Base-by-base conservation (phyloP, 2,888 invertebrate genomes). In the Synergus umbraculus region DNA sequence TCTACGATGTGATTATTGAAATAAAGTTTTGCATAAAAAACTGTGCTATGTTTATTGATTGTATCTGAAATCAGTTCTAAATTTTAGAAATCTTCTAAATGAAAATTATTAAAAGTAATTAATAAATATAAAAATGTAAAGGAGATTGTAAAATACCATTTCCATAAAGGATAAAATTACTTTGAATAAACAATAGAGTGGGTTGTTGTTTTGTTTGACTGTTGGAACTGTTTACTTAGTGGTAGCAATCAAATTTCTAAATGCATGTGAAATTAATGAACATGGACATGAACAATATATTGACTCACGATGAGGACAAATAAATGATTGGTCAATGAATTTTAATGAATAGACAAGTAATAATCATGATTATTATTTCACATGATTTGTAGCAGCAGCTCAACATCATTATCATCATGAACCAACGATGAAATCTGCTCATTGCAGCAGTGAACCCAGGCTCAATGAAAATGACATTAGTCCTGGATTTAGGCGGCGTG, bases 371-470 rank as follows among this genome's bases (percentile, higher is more conserved):
- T 49, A 29, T 29, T 69, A 46, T 46, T 46, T 44, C 4, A 1
- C 0, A 18, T 10, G 12, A 43, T 66, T 66, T 73, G 8, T 13
- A 79, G 83, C 83, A 83, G 84, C 85, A 44, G 83, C 85, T 73
- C 78, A 80, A 66, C 79, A 87, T 80, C 88, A 87, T 37, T 37
- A 37, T 77, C 86, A 87, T 43, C 84, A 87, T 79, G 94, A 94
- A 83, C 93, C 94, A 82, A 93, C 94, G 85, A 88, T 90, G 44
- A 90, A 89, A 76, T 91, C 91, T 13, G 93, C 94, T 1, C 93
- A 94, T 80, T 95, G 95, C 90, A 95, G 94, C 90, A 95, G 95
- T 77, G 95, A 95, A 88, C 95, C 95, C 5, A 93, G 95, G 79
- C 91, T 95, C 37, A 94, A 95, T 0, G 95, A 95, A 82, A 93